A percentile compares a stretch with the other conserved stretches of the same genome.
These are phyloP conservation scores for Gibbula magus DNA, from an alignment of 2,888 invertebrate species.

Conservation along the genomic window DNA sequence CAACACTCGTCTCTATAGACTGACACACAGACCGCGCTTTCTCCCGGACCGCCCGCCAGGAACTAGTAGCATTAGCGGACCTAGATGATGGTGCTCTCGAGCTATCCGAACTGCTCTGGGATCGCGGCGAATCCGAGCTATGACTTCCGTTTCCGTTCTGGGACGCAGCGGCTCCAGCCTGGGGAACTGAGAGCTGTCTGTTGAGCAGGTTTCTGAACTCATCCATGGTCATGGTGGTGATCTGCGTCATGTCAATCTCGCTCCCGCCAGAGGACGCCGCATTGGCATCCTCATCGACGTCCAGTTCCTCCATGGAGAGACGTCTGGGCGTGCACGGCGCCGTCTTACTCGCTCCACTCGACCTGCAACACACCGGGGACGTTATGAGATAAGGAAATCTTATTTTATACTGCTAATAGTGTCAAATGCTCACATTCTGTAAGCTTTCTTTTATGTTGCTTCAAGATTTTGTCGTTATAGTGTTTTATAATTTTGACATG, in stretches of 20 bases:
- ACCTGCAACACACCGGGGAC: constrained; percentile 23
- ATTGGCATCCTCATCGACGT: constrained; percentile 35
- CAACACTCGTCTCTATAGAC: constrained; percentile 28
- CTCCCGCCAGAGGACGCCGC: constrained; percentile 36
- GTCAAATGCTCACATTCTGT: no score
- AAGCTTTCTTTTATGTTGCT: no score
- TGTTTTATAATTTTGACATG: no score
- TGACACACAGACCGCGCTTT: constrained; percentile 36
- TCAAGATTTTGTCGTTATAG: no score
- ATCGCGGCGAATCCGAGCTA: constrained; percentile 54
- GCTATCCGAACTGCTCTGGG: constrained; percentile 57
- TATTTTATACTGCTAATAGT: no score
- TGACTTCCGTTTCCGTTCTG: constrained; percentile 33
- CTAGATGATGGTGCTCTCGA: constrained; percentile 30
- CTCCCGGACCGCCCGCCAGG: constrained; percentile 35
- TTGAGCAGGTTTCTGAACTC: constrained; percentile 66
- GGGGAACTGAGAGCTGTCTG: constrained; percentile 55
- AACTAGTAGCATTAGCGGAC: not conserved
- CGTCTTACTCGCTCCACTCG: constrained; percentile 29
- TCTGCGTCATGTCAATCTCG: constrained; percentile 57
- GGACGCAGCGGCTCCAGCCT: not conserved
- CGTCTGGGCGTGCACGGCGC: not conserved
- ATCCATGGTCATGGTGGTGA: constrained; percentile 67
- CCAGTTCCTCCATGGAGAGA: constrained; percentile 35
- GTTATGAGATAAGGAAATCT: no score